These are phyloP conservation scores for Nephrotoma guestfalica DNA, from an alignment of 2,888 invertebrate genomes.

Conservation along the genomic window DNA sequence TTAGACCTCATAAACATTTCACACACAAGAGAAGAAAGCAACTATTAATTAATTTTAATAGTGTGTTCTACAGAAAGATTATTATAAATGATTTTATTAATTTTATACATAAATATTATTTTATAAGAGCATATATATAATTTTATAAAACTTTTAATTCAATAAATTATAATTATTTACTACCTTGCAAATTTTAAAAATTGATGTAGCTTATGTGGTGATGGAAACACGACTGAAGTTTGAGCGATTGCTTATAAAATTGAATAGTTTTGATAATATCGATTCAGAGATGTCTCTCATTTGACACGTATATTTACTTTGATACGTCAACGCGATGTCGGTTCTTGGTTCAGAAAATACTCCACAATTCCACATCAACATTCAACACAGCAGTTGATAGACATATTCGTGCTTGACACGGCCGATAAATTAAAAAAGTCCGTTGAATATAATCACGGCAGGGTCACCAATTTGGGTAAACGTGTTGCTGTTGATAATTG, in stretches of 20 bases:
- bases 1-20: neutral
- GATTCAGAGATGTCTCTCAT: neutral
- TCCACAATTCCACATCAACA: neutral
- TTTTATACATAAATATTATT: neutral
- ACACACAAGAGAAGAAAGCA: neutral
- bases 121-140: neutral
- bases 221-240: neutral
- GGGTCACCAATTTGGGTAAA: too few species aligned
- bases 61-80: too few species aligned
- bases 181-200: neutral
- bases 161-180: neutral
- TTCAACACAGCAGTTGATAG: neutral
- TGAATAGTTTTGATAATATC: neutral
- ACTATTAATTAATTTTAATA: neutral
- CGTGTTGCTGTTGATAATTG: too few species aligned
- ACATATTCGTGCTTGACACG: neutral
- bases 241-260: neutral
- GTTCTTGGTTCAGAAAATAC: neutral
- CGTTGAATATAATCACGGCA: too few species aligned
- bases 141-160: neutral
- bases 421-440: too few species aligned
- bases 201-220: neutral
- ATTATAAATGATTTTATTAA: neutral
- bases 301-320: neutral
- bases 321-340: slow-evolving; percentile 3